Percentiles rank a stretch among this genome's conserved stretches.
phyloP scores from a whole-genome alignment of 2,113 vertebrate species.

The Tor tambroides region DNA sequence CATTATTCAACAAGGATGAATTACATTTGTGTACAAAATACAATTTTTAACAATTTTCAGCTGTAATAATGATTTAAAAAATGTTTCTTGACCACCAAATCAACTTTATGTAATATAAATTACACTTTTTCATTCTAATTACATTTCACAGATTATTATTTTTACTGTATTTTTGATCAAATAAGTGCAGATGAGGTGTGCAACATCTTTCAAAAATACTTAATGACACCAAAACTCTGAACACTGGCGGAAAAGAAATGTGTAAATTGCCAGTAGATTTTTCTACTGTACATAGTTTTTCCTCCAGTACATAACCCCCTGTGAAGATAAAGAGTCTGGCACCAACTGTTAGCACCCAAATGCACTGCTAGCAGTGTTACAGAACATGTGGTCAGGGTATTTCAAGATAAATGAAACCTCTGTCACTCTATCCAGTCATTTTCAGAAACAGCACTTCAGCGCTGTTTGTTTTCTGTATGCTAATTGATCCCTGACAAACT shows the following conservation, averaged over 20 bases:
- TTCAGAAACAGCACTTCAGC: not conserved
- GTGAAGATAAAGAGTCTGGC: not conserved
- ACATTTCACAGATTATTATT: not conserved
- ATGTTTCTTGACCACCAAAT: no score
- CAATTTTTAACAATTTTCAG: not conserved
- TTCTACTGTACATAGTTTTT: not conserved
- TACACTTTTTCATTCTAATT: not conserved
- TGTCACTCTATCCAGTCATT: constrained; percentile 21
- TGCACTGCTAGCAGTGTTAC: not conserved
- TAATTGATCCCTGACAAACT: constrained; percentile 22
- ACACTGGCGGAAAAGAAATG: not conserved
- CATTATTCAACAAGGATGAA: not conserved
- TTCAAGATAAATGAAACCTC: not conserved
- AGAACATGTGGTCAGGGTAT: not conserved
- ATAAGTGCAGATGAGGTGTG: no score
- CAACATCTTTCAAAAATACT: no score
- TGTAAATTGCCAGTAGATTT: not conserved
- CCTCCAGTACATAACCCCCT: no score
- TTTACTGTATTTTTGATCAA: not conserved
- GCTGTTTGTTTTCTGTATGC: constrained; percentile 5
- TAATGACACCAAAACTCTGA: no score
- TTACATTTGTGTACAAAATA: not conserved
- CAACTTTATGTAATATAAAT: not conserved
- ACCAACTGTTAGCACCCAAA: not conserved
- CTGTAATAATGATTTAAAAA: not conserved